Percentiles rank a stretch among this genome's conserved stretches.
Conservation (phyloP, 2,888 invertebrate species). For the Lasioglossum calceatum region DNA sequence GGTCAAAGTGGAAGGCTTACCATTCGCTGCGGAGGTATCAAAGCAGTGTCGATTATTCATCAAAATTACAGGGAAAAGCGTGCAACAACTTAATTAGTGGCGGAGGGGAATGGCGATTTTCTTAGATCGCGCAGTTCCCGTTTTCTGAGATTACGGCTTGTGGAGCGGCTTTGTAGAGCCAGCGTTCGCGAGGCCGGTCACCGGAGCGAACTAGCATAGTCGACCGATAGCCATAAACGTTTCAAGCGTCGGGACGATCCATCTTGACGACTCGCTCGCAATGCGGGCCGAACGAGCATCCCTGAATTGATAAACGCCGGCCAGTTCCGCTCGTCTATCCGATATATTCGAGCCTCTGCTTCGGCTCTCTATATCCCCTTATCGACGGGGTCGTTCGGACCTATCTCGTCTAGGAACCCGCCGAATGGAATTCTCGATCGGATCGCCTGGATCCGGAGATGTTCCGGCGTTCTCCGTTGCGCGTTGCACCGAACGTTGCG, state of each 20-base stretch:
- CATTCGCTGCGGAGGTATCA: not conserved
- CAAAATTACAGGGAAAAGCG: not conserved
- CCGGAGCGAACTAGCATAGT: not conserved
- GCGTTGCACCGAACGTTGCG: too few relatives aligned
- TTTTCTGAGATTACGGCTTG: not conserved
- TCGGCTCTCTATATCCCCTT: constrained; percentile 47
- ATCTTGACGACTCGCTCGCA: constrained; percentile 11
- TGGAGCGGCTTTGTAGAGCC: not conserved
- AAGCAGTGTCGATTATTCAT: not conserved
- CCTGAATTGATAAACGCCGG: constrained; percentile 59
- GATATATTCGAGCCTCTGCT: constrained; percentile 35
- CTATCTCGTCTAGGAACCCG: constrained; percentile 23
- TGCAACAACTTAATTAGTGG: not conserved
- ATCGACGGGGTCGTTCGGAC: constrained; percentile 42
- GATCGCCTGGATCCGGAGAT: constrained; percentile 41
- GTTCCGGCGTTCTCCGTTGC: constrained; percentile 59
- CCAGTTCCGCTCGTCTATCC: constrained; percentile 38
- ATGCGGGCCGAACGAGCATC: constrained; percentile 35
- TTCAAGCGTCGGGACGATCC: constrained; percentile 33
- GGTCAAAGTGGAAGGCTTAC: not conserved
- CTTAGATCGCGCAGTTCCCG: too few relatives aligned
- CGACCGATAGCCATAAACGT: constrained; percentile 1
- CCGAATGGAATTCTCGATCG: constrained; percentile 67
- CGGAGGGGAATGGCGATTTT: too few relatives aligned
- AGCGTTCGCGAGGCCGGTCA: not conserved